Evolutionary conservation across 1,140 invertebrate genomes (phyloP).

Genomic region (Oncopodura yosiiana): DNA sequence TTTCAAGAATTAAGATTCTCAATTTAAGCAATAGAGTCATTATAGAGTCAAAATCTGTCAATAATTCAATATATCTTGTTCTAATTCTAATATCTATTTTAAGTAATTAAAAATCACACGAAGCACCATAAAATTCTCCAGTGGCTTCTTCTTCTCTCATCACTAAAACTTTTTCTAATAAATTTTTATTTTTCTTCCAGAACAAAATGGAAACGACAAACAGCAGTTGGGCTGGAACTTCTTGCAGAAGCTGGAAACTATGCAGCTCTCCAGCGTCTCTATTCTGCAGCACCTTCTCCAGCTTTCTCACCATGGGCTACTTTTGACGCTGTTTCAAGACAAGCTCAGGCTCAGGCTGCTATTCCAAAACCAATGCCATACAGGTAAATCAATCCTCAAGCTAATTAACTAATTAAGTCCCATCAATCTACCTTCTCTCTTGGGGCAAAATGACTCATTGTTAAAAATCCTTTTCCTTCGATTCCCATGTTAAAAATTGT

Average conservation of each 20-base stretch:
- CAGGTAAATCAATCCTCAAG: no score
- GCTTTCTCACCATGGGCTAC: slow-evolving; percentile 32
- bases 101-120: neutral
- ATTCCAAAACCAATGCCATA: slow-evolving; percentile 82
- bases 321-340: slow-evolving; percentile 47
- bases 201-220: slow-evolving; percentile 99
- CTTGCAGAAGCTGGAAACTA: slow-evolving; percentile 93
- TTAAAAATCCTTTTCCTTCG: no score
- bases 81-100: no score
- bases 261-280: slow-evolving; percentile 85
- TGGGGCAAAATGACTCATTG: no score
- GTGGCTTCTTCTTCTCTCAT: neutral
- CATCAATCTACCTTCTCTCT: no score
- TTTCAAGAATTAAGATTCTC: no score
- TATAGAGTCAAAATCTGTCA: no score
- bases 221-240: slow-evolving; percentile 89
- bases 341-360: slow-evolving; percentile 55
- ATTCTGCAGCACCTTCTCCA: slow-evolving; percentile 36
- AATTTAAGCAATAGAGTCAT: no score
- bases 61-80: no score
- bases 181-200: slow-evolving; percentile 49
- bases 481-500: no score
- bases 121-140: neutral
- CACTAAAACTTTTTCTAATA: slow-evolving; percentile 1
- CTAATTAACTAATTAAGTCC: no score